Base-by-base conservation (phyloP, 2,113 vertebrate species). In the Ptychochromis oligacanthus region DNA sequence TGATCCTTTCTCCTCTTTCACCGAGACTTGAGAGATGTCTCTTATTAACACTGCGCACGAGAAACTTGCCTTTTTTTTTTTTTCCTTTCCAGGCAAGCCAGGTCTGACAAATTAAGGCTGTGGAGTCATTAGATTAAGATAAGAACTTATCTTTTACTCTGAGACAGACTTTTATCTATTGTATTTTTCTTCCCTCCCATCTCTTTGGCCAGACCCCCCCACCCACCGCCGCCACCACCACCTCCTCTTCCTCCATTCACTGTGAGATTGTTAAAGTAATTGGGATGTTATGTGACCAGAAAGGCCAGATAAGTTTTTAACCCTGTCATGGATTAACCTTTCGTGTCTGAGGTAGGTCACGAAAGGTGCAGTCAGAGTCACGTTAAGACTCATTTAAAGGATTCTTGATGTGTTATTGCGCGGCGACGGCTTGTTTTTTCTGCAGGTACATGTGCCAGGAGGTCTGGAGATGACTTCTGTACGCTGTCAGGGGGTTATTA, bases 81-180 rank as follows among this genome's bases (percentile, higher is more conserved):
- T 95, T 94, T 72, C 26, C 75, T 78, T 82, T 75, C 83, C 72
- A 85, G 96, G 92, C 96, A 90, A 96, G 96, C 95, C 96, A 95
- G 95, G 96, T 96, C 96, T 98, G 97, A 98, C 97, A 97, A 98
- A 99, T 98, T 97, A 98, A 97, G 96, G 96, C 96, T 96, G 95
- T 94, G 95, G 95, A 98, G 96, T 97, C 97, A 97, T 98, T 97
- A 97, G 97, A 98, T 99, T 97, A 97, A 97, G 97, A 99, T 98
- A 98, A 99, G 97, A 97, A 97, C 96, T 97, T 98, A 97, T 98
- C 97, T 99, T 95, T 94, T 95, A 95, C 97, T 97, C 94, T 80
- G 93, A 96, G 95, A 96, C 95, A 97, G 96, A 98, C 97, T 97
- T 97, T 98, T 98, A 97, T 97, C 96, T 96, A 92, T 96, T 96